A percentile compares a stretch with the other conserved stretches of the same genome.
Evolutionary conservation across 1,140 invertebrate genomes (phyloP).

Genomic region (Tetranychus urticae): DNA sequence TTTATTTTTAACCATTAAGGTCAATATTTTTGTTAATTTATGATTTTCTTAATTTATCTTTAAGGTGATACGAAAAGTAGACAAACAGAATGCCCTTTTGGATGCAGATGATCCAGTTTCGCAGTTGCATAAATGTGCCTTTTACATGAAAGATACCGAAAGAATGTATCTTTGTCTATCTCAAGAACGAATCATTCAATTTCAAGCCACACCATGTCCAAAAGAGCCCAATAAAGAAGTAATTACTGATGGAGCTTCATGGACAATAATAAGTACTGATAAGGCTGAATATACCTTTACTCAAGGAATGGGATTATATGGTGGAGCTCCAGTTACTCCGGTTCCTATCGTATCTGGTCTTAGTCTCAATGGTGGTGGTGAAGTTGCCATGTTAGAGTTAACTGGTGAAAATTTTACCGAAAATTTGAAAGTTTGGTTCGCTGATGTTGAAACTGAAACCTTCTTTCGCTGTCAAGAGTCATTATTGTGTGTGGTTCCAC

Average conservation of each 20-base stretch:
- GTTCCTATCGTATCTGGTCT: conserved; percentile 15
- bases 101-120: conserved; percentile 92
- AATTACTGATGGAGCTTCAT: conserved; percentile 98
- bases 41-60: neutral
- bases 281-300: conserved; percentile 98
- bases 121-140: conserved; percentile 96
- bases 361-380: conserved; percentile 72
- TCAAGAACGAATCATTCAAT: conserved; percentile 96
- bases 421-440: conserved; percentile 87
- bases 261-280: conserved; percentile 99
- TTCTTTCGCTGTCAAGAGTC: conserved; percentile 75
- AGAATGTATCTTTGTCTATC: conserved; percentile 95
- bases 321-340: conserved; percentile 78
- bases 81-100: conserved; percentile 91
- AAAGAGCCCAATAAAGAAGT: conserved; percentile 96
- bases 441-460: conserved; percentile 90
- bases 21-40: too few species aligned
- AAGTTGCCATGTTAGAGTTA: conserved; percentile 89
- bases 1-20: too few species aligned
- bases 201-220: conserved; percentile 90
- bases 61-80: conserved; percentile 71
- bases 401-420: conserved; percentile 96
- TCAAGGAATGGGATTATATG: conserved; percentile 86
- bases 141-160: conserved; percentile 99
- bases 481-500: conserved; percentile 86